A percentile compares a stretch with the other conserved stretches of the same genome.
phyloP scores from a whole-genome alignment of 2,113 vertebrate genomes.

The Vanacampus margaritifer region DNA sequence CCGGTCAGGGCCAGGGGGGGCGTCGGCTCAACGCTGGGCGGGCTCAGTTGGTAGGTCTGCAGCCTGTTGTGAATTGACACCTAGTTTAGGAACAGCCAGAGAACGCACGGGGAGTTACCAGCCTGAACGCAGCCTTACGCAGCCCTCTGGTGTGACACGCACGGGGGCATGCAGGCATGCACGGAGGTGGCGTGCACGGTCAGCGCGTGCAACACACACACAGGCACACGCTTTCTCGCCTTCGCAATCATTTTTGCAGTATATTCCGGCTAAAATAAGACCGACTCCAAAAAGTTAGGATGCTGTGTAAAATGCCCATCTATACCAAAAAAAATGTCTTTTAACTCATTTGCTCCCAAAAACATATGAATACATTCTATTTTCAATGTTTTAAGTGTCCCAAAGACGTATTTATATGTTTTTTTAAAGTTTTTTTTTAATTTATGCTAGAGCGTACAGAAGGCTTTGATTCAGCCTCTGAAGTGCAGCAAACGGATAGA shows the following conservation, averaged over 20 bases:
- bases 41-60: slow-evolving; percentile 93
- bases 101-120: slow-evolving; percentile 98
- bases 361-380: no score
- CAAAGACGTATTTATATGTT: no score
- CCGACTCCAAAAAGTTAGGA: background rate
- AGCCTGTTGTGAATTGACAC: slow-evolving; percentile 99
- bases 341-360: no score
- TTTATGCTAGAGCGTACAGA: no score
- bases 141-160: slow-evolving; percentile 79
- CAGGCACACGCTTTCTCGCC: background rate
- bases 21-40: slow-evolving; percentile 69
- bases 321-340: background rate
- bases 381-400: no score
- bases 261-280: background rate
- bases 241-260: no score
- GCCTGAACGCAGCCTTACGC: slow-evolving; percentile 83
- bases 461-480: no score
- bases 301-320: background rate
- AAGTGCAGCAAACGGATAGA: no score
- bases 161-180: slow-evolving; percentile 75
- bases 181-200: slow-evolving; percentile 57
- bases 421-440: no score
- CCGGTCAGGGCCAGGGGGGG: slow-evolving; percentile 70
- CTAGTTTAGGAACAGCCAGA: slow-evolving; percentile 99
- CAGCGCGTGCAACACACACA: slow-evolving; percentile 48